These are phyloP conservation scores for Noctua fimbriata DNA, from an alignment of 2,888 invertebrate species.

Conservation along the genomic window DNA sequence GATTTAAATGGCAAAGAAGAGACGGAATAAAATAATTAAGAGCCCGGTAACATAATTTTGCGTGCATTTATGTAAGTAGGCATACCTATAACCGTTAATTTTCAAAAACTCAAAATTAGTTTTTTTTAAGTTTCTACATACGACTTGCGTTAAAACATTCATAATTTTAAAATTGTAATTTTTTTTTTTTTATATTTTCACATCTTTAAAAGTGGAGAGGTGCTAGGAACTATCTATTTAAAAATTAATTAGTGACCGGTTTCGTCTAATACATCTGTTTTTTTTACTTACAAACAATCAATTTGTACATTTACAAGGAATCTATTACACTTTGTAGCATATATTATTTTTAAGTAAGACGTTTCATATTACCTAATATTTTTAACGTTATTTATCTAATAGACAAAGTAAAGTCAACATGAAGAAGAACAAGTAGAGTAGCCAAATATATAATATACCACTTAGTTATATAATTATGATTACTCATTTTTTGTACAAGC, in stretches of 20 bases:
- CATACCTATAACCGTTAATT: neutral
- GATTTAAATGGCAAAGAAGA: constrained; percentile 14
- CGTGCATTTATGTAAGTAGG: neutral
- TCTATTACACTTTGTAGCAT: neutral
- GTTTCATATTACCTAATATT: neutral
- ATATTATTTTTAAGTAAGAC: neutral
- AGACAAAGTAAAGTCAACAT: neutral
- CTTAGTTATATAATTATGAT: neutral
- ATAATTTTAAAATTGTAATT: neutral
- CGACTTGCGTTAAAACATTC: neutral
- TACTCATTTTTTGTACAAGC: neutral
- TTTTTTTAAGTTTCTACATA: neutral
- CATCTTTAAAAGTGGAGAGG: neutral
- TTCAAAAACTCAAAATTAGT: neutral
- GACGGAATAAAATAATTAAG: neutral
- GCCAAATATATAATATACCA: neutral
- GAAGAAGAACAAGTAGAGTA: neutral
- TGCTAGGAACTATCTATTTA: neutral
- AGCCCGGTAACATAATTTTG: neutral
- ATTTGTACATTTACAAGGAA: neutral
- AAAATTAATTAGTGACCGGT: neutral
- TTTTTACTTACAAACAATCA: neutral
- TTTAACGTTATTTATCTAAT: neutral
- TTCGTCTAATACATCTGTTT: neutral
- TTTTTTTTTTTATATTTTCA: neutral